Base-by-base conservation (phyloP, 2,113 vertebrate genomes). In the Gavialis gangeticus region DNA sequence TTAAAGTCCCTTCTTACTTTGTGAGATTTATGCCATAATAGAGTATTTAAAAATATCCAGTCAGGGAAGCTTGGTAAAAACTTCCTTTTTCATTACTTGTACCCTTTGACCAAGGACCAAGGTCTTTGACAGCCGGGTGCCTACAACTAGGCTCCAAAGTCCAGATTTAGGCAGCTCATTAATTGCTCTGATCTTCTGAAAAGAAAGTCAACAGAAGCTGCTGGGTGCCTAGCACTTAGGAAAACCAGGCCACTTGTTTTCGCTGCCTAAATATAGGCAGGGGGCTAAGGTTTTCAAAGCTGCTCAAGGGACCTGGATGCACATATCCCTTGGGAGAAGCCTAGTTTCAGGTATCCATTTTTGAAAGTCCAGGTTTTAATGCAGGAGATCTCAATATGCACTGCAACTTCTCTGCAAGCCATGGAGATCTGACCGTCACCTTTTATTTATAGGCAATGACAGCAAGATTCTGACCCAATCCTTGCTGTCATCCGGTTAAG, bases 41-140 rank as follows among this genome's bases (percentile, higher is more conserved):
- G 84, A 75, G 46, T n/a, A 46, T 4, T 18, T 66, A 75, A 93
- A 87, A 87, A 62, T 28, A 93, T 82, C n/a, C 12, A 58, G 4
- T 56, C 71, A 89, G 34, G 46, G 28, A 28, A 66, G 67, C 67
- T 71, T 71, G 34, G 14, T 11, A 82, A 80, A 62, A 90, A 22
- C 64, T 0, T 94, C 54, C 19, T 62, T 88, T 89, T 90, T 91
- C 58, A 90, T 85, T 87, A 86, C 79, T 91, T 85, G 28, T 11
- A 63, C 25, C 27, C 59, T 91, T 94, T 84, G 84, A 80, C 89
- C 91, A 95, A 91, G 34, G 82, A 25, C 87, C 69, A 0, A 86
- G 84, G 79, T 75, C 75, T 92, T 91, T 89, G 92, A 88, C 18
- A 54, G 79, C 84, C 87, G 84, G 59, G 67, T 79, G 63, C 30